Evolutionary conservation across 2,888 invertebrate species (phyloP).

Genomic region (Eremobia ochroleuca): DNA sequence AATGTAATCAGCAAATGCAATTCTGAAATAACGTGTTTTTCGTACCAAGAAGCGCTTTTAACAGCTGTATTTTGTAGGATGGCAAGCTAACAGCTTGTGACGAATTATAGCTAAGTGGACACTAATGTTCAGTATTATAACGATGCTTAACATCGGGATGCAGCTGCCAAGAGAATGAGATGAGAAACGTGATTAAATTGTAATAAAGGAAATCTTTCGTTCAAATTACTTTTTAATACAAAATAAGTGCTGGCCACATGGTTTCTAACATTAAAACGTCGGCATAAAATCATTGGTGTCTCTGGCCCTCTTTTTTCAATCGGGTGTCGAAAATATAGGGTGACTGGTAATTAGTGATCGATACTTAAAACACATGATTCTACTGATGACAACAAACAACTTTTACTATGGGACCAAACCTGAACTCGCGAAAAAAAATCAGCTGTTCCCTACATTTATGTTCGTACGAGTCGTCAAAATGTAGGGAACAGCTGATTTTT

Average conservation of each 20-base stretch:
- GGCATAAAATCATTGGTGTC: background rate
- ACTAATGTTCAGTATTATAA: slow-evolving; percentile 63
- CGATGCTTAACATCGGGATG: slow-evolving; percentile 11
- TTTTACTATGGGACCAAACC: too few relatives aligned
- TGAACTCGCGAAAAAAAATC: too few relatives aligned
- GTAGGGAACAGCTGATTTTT: too few relatives aligned
- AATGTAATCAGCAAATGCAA: slow-evolving; percentile 26
- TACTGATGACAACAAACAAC: too few relatives aligned
- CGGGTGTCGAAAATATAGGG: background rate
- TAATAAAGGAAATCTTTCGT: background rate
- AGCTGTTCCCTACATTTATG: too few relatives aligned
- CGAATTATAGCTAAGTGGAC: slow-evolving; percentile 68
- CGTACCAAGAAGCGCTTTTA: slow-evolving; percentile 40
- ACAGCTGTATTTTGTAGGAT: slow-evolving; percentile 34
- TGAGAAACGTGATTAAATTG: slow-evolving; percentile 23
- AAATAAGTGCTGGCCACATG: background rate
- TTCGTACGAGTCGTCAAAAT: too few relatives aligned
- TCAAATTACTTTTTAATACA: background rate
- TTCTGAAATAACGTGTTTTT: slow-evolving; percentile 41
- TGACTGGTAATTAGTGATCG: too few relatives aligned
- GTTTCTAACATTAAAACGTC: background rate
- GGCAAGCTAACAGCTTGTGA: slow-evolving; percentile 70
- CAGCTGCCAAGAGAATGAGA: slow-evolving; percentile 23
- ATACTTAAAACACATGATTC: too few relatives aligned
- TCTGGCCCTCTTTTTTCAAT: too few relatives aligned